Percentiles rank a stretch among this genome's conserved stretches.
Evolutionary conservation across 2,113 vertebrate genomes (phyloP).

Genomic region (Procapra przewalskii): DNA sequence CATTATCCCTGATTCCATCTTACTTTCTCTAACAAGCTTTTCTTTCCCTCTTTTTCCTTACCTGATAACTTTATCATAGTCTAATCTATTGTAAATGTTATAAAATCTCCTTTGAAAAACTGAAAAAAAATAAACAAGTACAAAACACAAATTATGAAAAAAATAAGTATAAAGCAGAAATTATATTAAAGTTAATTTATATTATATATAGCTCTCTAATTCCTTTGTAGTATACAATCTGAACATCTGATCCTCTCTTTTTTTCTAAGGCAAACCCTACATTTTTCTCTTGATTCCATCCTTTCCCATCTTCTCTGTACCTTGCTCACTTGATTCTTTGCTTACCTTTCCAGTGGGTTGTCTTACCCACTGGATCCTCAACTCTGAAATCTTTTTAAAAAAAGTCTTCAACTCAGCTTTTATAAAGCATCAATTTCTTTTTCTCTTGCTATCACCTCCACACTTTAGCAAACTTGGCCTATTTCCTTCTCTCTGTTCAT

Average conservation of each 20-base stretch:
- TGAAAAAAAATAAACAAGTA: background rate
- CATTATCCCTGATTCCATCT: background rate
- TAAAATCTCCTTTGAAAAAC: slow-evolving; percentile 7
- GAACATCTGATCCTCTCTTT: background rate
- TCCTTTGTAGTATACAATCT: background rate
- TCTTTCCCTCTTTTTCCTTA: background rate
- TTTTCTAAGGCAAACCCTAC: background rate
- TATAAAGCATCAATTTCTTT: background rate
- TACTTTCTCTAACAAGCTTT: background rate
- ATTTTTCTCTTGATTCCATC: background rate
- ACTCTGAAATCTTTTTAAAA: background rate
- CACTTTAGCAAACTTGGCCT: background rate
- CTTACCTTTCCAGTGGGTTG: background rate
- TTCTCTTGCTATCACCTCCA: background rate
- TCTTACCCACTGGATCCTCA: background rate
- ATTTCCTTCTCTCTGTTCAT: background rate
- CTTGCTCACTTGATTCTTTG: background rate
- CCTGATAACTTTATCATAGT: background rate
- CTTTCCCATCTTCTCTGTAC: background rate
- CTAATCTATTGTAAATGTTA: background rate
- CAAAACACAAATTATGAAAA: background rate
- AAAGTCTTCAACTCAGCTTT: background rate
- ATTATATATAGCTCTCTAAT: background rate
- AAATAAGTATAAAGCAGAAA: background rate
- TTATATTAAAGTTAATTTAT: background rate